Evolutionary conservation across 2,888 invertebrate species (phyloP).

Genomic region (Blastobasis adustella): DNA sequence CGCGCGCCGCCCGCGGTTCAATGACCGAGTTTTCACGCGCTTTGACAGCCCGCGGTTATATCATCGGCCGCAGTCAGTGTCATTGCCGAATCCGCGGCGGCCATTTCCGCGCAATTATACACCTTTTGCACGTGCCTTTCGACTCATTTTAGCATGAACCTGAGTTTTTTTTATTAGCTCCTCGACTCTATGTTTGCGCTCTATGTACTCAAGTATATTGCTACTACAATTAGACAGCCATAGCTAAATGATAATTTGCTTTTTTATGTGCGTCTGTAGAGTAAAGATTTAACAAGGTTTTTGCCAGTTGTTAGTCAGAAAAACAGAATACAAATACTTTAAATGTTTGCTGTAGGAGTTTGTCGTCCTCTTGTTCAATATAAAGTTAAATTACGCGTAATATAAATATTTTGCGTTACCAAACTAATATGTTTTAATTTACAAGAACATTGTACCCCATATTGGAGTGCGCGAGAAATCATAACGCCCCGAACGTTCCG

Average conservation of each 20-base stretch:
- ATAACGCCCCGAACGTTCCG: no score
- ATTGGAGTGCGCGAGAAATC: not conserved
- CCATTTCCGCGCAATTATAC: slow-evolving; percentile 43
- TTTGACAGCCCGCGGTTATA: slow-evolving; percentile 74
- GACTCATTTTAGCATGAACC: not conserved
- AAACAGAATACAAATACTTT: no score
- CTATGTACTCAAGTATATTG: slow-evolving; percentile 8
- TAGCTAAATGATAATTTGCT: not conserved
- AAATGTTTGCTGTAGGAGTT: no score
- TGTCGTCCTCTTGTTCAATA: no score
- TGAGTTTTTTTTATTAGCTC: slow-evolving; percentile 10
- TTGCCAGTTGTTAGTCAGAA: no score
- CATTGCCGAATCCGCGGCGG: slow-evolving; percentile 67
- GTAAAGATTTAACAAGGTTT: no score
- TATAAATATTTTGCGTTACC: no score
- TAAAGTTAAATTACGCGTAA: no score
- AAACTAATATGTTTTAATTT: no score
- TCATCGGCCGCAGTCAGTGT: slow-evolving; percentile 73
- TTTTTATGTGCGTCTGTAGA: not conserved
- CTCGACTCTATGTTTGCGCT: slow-evolving; percentile 20
- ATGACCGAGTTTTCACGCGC: slow-evolving; percentile 74
- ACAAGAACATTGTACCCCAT: not conserved
- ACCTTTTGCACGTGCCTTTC: slow-evolving; percentile 32
- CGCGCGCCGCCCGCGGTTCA: slow-evolving; percentile 54
- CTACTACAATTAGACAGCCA: slow-evolving; percentile 1